Percentiles rank a stretch among this genome's conserved stretches.
Evolutionary conservation across 2,888 invertebrate species (phyloP).

Genomic region (Lypha dubia): DNA sequence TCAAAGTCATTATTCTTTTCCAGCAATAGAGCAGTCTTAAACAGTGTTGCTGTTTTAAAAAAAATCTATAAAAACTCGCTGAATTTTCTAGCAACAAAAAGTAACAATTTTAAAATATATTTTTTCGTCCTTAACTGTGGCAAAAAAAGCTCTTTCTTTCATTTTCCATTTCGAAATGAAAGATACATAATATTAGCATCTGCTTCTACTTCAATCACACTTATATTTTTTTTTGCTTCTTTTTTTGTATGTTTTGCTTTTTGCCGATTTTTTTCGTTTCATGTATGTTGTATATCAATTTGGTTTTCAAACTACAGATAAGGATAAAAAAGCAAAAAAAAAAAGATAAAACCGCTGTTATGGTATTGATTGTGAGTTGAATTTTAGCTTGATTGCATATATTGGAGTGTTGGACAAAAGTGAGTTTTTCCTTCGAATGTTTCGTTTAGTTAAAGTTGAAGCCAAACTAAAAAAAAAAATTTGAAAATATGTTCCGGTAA

Average conservation of each 20-base stretch:
- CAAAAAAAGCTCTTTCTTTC: no score
- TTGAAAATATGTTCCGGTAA: background rate
- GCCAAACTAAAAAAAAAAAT: background rate
- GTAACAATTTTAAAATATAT: no score
- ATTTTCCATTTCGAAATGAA: background rate
- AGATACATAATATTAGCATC: background rate
- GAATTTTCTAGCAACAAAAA: no score
- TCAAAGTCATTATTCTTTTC: no score
- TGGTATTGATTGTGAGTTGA: constrained; percentile 34
- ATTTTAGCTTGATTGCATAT: constrained; percentile 55
- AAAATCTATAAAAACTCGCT: no score
- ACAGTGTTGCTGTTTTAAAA: no score
- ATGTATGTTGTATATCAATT: background rate
- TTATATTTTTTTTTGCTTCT: background rate
- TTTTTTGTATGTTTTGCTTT: background rate
- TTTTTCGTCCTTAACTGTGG: no score
- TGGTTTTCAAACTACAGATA: background rate
- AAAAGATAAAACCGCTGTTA: constrained; percentile 40
- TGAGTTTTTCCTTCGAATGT: background rate
- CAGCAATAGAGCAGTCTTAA: no score
- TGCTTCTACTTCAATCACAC: background rate
- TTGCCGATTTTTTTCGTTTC: background rate
- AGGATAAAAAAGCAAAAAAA: no score
- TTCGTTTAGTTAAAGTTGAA: constrained; percentile 4
- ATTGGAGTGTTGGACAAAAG: constrained; percentile 10